Conservation (phyloP, 2,888 invertebrate genomes). For the Mechanitis mazaeus region DNA sequence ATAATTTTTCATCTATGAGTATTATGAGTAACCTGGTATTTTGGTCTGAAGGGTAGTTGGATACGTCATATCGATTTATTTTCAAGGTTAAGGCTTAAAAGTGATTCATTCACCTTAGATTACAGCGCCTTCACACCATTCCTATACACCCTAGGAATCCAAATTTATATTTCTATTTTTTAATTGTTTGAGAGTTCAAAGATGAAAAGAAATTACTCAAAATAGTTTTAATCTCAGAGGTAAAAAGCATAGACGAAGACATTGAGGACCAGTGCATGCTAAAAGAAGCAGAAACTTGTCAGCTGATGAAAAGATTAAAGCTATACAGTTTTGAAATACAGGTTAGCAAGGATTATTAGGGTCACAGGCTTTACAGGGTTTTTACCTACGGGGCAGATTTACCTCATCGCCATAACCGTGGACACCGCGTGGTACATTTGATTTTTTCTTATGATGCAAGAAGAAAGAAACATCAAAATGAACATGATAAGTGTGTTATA, state of each 20-base stretch:
- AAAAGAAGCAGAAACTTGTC: background rate
- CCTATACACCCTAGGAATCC: too few relatives aligned
- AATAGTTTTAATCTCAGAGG: background rate
- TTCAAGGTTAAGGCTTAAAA: constrained; percentile 50
- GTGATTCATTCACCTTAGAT: constrained; percentile 12
- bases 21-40: too few relatives aligned
- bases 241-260: background rate
- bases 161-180: too few relatives aligned
- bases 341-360: constrained; percentile 27
- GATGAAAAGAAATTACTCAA: background rate
- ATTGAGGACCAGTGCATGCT: background rate
- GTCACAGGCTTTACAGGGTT: constrained; percentile 41
- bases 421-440: constrained; percentile 98
- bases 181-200: background rate
- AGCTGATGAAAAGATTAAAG: constrained; percentile 2
- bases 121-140: too few relatives aligned
- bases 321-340: constrained; percentile 3
- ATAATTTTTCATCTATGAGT: too few relatives aligned
- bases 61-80: constrained; percentile 59
- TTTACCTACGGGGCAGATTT: constrained; percentile 74
- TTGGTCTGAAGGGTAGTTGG: constrained; percentile 1
- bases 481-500: constrained; percentile 57
- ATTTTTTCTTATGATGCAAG: constrained; percentile 85
- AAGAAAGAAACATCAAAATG: constrained; percentile 76
- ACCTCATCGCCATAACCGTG: constrained; percentile 95